Evolutionary conservation across 2,113 vertebrate species (phyloP), one percentile per base, ranked within the genome.

Genomic region (Sminthopsis crassicaudata): DNA sequence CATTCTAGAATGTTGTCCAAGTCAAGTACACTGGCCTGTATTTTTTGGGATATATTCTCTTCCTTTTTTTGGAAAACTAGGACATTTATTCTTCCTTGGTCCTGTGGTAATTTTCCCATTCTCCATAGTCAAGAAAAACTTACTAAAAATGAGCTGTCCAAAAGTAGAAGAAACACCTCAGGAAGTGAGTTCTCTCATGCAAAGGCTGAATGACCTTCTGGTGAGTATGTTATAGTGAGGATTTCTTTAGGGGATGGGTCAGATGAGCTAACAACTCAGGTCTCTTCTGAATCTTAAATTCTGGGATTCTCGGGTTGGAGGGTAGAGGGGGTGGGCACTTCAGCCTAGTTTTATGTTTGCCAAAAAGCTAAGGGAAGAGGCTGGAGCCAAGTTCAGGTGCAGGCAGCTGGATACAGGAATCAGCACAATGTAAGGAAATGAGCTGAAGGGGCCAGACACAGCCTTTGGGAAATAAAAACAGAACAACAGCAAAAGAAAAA

Each of bases 391-490:
- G 51, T 93, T 96, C 96, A 97, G 97, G 95, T 97, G 91, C 0
- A 50, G 96, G 95, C 76, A 90, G 93, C 90, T 91, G 92, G 67
- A 96, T 25, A 52, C 46, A 94, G 97, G 91, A 97, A 96, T 19
- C 76, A 0, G 0, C 93, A 93, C 97, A 92, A 90, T 46, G 93
- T 53, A 92, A 97, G 94, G 97, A 97, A 97, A 95, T 57, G 67
- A 90, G 93, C 48, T 76, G 90, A 1, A 36, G 90, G 95, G 48
- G 52, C 51, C 16, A 8, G 76, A 6, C 36, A 16, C n/a, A 0
- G 12, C 90, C 91, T 96, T 55, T 55, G 90, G 25, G 93, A 96
- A 95, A 10, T 92, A 96, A 97, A 95, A 46, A 98, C 95, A 92
- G 96, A 97, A 42, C 46, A 91, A 30, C 46, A 90, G 2, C 4